Evolutionary conservation across 2,113 vertebrate genomes (phyloP), one percentile per base, ranked within the genome.

Genomic region (Perca schrenkii): DNA sequence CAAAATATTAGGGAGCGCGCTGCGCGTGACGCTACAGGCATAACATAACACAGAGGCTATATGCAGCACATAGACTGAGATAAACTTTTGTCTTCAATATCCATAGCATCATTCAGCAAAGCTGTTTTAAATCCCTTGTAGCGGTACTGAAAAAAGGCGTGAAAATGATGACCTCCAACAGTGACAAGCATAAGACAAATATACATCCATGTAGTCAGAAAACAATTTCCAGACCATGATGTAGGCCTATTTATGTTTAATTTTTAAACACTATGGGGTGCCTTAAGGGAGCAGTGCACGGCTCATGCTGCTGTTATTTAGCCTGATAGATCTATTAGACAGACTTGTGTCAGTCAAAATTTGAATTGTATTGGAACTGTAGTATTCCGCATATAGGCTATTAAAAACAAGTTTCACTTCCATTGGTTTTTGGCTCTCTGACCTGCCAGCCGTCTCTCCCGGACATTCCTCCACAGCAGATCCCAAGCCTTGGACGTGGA

Each of bases 401-500:
- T 11, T 43, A 47, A 19, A 52, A 52, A 57, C 15, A 66, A 73
- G 56, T 65, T 47, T 62, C 14, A 34, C 46, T 19, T 75, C 61
- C 53, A 31, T 46, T 49, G 58, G 5, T 47, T 77, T 61, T 74
- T 83, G 85, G 66, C 40, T 74, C 46, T 95, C 97, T 95, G 95
- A 98, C 98, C 98, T 99, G 97, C 96, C 86, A 99, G 96, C 3
- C 97, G 96, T 67, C 96, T 93, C 90, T 98, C 97, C 21, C 98
- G 95, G 91, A 98, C 96, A 88, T 96, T 98, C 79, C 92, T 97
- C 98, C 98, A 98, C 74, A 99, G 96, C 88, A 97, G 93, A 91
- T 97, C 97, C 98, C 98, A 99, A 83, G 98, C 97, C 92, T 96
- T 96, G 94, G 96, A 95, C 68, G 97, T 98, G 93, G 98, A 98